phyloP scores from a whole-genome alignment of 2,888 invertebrate species.

The Morpho achilles region DNA sequence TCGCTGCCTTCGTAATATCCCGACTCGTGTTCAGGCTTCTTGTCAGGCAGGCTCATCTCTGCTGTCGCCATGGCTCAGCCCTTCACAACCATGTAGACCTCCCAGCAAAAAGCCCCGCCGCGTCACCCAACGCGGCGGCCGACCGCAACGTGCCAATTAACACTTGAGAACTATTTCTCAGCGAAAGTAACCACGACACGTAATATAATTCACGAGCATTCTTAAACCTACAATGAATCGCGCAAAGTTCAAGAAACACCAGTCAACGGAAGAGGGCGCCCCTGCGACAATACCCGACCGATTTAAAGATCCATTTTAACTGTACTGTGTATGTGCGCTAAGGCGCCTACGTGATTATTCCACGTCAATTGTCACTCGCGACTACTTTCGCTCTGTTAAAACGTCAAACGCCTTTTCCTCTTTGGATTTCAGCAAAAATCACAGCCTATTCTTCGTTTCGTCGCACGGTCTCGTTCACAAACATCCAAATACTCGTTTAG shows the following conservation, averaged over 20 bases:
- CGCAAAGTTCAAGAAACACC: conserved; percentile 53
- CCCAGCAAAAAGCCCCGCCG: conserved; percentile 20
- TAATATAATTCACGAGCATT: conserved; percentile 53
- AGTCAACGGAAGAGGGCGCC: conserved; percentile 58
- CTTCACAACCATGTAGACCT: conserved; percentile 62
- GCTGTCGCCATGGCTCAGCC: conserved; percentile 72
- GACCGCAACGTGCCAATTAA: conserved; percentile 24
- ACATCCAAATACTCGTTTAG: conserved; percentile 48
- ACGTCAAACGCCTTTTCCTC: conserved; percentile 56
- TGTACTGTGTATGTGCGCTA: conserved; percentile 32
- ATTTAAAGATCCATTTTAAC: conserved; percentile 41
- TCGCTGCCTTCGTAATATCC: conserved; percentile 90
- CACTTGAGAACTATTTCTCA: conserved; percentile 31
- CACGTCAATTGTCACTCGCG: conserved; percentile 43
- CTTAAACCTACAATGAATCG: conserved; percentile 46
- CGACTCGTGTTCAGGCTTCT: conserved; percentile 87
- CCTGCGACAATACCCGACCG: conserved; percentile 39
- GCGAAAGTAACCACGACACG: conserved; percentile 69
- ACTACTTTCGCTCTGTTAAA: conserved; percentile 56
- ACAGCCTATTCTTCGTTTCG: conserved; percentile 49
- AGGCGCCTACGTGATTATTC: conserved; percentile 40
- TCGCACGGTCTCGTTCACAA: conserved; percentile 42
- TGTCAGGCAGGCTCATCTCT: conserved; percentile 81
- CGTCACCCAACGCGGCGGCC: conserved; percentile 36
- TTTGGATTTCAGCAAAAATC: conserved; percentile 41